phyloP scores from a whole-genome alignment of 2,888 invertebrate genomes.

The Stegana nigrithorax region DNA sequence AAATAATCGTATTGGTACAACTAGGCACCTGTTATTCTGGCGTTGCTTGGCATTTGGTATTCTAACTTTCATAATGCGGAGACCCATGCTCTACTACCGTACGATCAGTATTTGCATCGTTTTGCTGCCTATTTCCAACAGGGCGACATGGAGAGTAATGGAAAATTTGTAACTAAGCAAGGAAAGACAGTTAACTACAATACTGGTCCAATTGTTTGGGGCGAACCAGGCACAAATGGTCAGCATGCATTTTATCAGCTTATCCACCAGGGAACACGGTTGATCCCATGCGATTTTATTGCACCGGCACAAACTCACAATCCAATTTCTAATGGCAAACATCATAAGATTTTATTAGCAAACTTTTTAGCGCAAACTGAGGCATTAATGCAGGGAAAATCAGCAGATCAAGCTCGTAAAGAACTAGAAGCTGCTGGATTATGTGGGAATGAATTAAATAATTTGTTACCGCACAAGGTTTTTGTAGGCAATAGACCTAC shows the following conservation, averaged over 20 bases:
- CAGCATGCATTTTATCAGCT: constrained; percentile 99
- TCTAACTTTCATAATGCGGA: constrained; percentile 94
- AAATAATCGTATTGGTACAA: constrained; percentile 35
- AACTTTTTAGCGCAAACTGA: constrained; percentile 99
- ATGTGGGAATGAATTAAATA: constrained; percentile 77
- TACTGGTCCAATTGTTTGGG: constrained; percentile 71
- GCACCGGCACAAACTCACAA: constrained; percentile 94
- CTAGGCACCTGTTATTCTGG: constrained; percentile 92
- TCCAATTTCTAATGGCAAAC: constrained; percentile 81
- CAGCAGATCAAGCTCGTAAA: constrained; percentile 73
- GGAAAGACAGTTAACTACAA: constrained; percentile 67
- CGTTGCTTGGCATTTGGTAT: constrained; percentile 94
- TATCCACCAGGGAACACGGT: constrained; percentile 85
- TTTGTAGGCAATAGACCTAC: constrained; percentile 98
- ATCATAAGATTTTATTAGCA: constrained; percentile 94
- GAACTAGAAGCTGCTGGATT: constrained; percentile 87
- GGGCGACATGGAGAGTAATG: constrained; percentile 99
- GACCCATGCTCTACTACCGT: constrained; percentile 95
- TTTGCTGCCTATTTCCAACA: constrained; percentile 99
- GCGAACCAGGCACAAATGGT: constrained; percentile 99
- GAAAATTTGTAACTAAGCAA: constrained; percentile 87
- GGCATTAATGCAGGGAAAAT: constrained; percentile 89
- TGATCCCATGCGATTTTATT: constrained; percentile 97
- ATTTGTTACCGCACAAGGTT: constrained; percentile 94
- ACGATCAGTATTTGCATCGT: constrained; percentile 98